These are phyloP conservation scores for Falco berigora DNA, from an alignment of 2,797 vertebrate genomes.

Conservation along the genomic window DNA sequence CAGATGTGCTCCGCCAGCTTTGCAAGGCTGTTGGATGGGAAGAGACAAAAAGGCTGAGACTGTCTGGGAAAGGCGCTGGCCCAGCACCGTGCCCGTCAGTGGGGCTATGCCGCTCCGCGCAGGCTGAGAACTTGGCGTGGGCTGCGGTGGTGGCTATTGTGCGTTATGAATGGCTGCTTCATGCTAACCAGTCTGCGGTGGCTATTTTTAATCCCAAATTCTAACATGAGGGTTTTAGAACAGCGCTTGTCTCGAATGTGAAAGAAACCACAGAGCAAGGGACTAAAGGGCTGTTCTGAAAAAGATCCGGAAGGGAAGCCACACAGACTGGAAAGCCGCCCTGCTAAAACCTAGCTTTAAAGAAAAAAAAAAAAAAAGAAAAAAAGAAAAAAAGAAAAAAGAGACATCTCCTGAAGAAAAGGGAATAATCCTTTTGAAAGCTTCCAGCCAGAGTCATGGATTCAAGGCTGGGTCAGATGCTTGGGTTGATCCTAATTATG, in stretches of 20 bases:
- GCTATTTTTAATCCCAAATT: conserved; percentile 58
- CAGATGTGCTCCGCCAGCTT: rapidly evolving
- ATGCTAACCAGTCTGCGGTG: background rate
- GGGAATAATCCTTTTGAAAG: background rate
- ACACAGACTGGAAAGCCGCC: conserved; percentile 32
- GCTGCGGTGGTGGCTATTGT: background rate
- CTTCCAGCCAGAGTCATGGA: background rate
- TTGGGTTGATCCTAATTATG: background rate
- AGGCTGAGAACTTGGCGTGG: background rate
- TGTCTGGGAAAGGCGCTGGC: background rate
- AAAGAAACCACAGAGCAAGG: conserved; percentile 57
- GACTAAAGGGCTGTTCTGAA: conserved; percentile 51
- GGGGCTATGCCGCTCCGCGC: rapidly evolving
- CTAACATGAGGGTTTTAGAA: conserved; percentile 41
- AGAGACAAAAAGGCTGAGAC: background rate
- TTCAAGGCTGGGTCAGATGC: background rate
- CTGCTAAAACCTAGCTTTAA: background rate
- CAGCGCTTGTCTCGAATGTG: conserved; percentile 27
- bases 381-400: background rate
- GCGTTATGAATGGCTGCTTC: conserved; percentile 39
- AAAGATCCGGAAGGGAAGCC: conserved; percentile 32
- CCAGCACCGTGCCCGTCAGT: rapidly evolving
- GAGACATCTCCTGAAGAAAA: background rate
- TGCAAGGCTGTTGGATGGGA: background rate
- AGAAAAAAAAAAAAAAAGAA: background rate